Base-by-base conservation (phyloP, 2,797 vertebrate genomes). In the Brotula barbata region DNA sequence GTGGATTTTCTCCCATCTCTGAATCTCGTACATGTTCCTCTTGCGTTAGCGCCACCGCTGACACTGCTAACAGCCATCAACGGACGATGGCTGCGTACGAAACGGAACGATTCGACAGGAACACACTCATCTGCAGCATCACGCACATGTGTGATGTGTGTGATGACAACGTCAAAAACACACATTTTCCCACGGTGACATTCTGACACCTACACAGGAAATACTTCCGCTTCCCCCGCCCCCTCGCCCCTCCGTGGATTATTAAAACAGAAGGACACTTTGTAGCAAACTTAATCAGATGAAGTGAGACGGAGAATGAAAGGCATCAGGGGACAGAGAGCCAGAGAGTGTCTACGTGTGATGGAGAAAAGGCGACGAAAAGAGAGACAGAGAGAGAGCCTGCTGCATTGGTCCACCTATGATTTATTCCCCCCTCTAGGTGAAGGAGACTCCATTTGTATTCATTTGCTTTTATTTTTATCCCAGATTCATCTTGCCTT, bases 391-490 rank as follows among this genome's bases (percentile, higher is more conserved):
- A 47, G 70, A 37, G 62, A 50, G 70, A 76, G 43, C 56, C 54
- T 63, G 65, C 71, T 64, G 75, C 71, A 91, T 88, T 90, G 88
- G 88, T 81, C 84, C 77, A 74, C 71, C 54, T 81, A 81, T 92
- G 91, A 92, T 92, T 89, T 89, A 91, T 90, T 80, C 72, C 60
- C 82, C 75, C 76, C 81, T 86, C 76, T 68, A 74, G 81, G 77
- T 87, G 83, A 85, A 85, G 77, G 81, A 89, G 85, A 90, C 79
- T 69, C 85, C 82, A 87, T 92, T 91, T 91, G 85, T 93, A 90
- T 91, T 92, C 68, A 90, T 92, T 91, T 89, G 82, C 75, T 76
- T 86, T 85, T 91, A 83, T 91, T 91, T 91, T 90, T 82, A 83
- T 77, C 80, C 69, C 14, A 85, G 77, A 85, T 90, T 87, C 76